phyloP scores from a whole-genome alignment of 1,140 invertebrate species.

The Tribolium castaneum region DNA sequence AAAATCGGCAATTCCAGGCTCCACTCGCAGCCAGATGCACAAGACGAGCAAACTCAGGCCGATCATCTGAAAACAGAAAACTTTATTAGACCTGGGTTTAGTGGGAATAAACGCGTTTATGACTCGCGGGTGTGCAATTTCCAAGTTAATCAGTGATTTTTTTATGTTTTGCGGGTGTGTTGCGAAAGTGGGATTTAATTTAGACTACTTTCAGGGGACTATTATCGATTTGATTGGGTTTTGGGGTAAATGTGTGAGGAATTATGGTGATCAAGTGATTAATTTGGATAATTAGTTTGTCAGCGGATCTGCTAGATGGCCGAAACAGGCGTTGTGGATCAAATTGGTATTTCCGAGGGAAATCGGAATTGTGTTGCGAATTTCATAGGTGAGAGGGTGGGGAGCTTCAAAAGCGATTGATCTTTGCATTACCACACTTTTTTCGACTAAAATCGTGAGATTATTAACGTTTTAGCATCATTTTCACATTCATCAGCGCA shows the following conservation, averaged over 20 bases:
- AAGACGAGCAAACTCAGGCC: constrained; percentile 80
- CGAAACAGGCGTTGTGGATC: neutral
- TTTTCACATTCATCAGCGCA: no score
- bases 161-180: neutral
- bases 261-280: constrained; percentile 22
- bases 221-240: constrained; percentile 6
- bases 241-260: constrained; percentile 4
- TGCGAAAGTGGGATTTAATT: constrained; percentile 3
- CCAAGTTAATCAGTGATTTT: constrained; percentile 1
- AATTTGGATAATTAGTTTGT: constrained; percentile 30
- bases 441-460: no score
- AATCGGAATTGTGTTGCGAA: neutral
- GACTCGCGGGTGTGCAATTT: neutral
- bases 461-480: no score
- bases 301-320: neutral
- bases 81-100: constrained; percentile 19
- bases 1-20: constrained; percentile 84
- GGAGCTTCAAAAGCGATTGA: neutral
- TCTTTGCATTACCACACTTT: no score
- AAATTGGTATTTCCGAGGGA: neutral
- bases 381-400: neutral
- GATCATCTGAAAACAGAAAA: constrained; percentile 72
- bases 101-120: neutral
- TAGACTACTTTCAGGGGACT: neutral
- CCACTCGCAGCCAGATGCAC: constrained; percentile 82